phyloP scores from a whole-genome alignment of 2,797 vertebrate species.

The Gastrophryne carolinensis region DNA sequence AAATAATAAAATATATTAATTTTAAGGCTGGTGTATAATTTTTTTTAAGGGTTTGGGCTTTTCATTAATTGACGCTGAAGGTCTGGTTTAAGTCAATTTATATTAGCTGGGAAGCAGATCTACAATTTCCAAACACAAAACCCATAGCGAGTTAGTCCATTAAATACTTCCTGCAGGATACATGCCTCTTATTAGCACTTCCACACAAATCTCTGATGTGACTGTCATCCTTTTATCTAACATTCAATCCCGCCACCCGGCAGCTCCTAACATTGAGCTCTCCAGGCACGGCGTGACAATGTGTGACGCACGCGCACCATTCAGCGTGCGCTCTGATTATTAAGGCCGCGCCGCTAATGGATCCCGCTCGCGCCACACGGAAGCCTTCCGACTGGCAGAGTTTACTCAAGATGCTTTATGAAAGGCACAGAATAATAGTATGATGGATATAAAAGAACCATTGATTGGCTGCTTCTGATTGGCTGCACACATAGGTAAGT shows the following conservation, averaged over 20 bases:
- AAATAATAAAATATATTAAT: too few relatives aligned
- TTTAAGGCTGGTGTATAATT: too few relatives aligned
- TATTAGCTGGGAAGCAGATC: too few relatives aligned
- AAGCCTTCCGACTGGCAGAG: neutral
- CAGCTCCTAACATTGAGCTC: neutral
- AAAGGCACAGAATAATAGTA: neutral
- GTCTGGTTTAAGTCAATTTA: too few relatives aligned
- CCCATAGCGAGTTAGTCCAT: too few relatives aligned
- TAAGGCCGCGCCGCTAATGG: neutral
- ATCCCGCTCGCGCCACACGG: neutral
- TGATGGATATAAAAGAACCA: neutral
- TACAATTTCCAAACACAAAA: too few relatives aligned
- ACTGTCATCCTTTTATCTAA: neutral
- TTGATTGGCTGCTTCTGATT: neutral
- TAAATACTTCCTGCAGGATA: neutral
- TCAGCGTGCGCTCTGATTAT: neutral
- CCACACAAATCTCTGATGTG: neutral
- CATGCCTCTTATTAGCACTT: neutral
- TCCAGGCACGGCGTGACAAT: slow-evolving; percentile 9
- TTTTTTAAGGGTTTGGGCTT: too few relatives aligned
- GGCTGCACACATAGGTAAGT: neutral
- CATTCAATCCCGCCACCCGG: neutral
- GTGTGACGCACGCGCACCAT: slow-evolving; percentile 7
- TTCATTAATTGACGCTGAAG: too few relatives aligned
- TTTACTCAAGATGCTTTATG: neutral